Base-by-base conservation (phyloP, 30 jellyfish, hydroid and myxozoan genomes). In the Hydractinia echinata region DNA sequence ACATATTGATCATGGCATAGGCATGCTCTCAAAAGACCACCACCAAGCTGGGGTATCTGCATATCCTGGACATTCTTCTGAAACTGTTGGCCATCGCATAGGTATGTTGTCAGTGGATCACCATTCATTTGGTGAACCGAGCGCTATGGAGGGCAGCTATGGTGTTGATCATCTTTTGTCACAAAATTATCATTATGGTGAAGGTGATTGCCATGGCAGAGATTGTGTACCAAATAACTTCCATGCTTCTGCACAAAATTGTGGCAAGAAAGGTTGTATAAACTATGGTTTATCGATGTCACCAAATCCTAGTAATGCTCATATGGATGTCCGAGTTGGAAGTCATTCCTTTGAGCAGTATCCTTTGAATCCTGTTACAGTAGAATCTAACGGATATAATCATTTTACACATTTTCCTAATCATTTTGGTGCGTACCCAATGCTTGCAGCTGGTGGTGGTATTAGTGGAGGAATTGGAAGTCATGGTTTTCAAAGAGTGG, bases 71-170 rank as follows among this genome's bases (percentile, higher is more conserved):
- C 74, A 64, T 13, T 51, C 74, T 64, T 44, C n/a, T 6, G 74
- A 64, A 13, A 51, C 4, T 4, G 4, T 51, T 6, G 74, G 4
- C 16, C 74, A 64, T 64, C 6, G 74, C 18, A 64, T 64, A 7
- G 74, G 74, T n/a, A 64, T 64, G 74, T 64, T 64, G 18, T 64
- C 74, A n/a, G 74, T 1, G 9, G 74, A 64, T 51, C 74, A 64
- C 39, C 6, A 64, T 64, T 30, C 44, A 30, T 30, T 30, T 64
- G 74, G 74, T 13, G 74, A 64, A 64, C 74, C 74, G 7, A 64
- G 74, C 39, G 19, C 39, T n/a, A 44, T 64, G 19, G 74, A 51
- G 39, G 19, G 39, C 8, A 64, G 39, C 39, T 64, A 64, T 64
- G 74, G 74, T 13, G 39, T 64, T 64, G 74, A 64, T 64, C 19